These are phyloP conservation scores for Ophonus ardosiacus DNA, from an alignment of 2,888 invertebrate species.

Conservation along the genomic window DNA sequence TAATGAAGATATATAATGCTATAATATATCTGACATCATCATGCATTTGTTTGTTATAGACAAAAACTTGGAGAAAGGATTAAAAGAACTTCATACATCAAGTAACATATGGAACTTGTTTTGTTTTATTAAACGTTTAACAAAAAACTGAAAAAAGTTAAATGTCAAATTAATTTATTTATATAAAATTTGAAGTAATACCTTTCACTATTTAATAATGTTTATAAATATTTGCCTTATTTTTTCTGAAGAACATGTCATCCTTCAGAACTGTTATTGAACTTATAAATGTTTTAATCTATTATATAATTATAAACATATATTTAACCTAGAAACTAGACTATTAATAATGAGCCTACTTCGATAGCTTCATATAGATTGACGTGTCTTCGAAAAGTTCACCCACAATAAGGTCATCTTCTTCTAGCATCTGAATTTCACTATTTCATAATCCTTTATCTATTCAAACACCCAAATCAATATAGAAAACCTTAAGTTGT, in stretches of 20 bases:
- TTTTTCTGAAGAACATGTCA: not conserved
- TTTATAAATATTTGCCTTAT: slow-evolving; percentile 26
- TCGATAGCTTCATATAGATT: not conserved
- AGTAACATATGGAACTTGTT: not conserved
- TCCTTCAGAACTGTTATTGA: not conserved
- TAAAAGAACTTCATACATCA: no score
- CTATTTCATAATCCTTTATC: slow-evolving; percentile 25
- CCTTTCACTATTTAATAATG: slow-evolving; percentile 28
- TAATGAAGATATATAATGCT: no score
- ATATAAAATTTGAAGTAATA: slow-evolving; percentile 31
- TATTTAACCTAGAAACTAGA: not conserved
- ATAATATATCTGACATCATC: no score
- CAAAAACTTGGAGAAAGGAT: no score
- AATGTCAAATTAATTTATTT: slow-evolving; percentile 52
- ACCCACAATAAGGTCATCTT: slow-evolving; percentile 13
- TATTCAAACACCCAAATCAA: slow-evolving; percentile 20
- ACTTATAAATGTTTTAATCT: not conserved
- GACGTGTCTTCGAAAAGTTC: slow-evolving; percentile 31
- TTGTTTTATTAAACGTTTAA: not conserved
- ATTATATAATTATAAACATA: not conserved
- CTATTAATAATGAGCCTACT: not conserved
- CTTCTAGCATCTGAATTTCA: not conserved
- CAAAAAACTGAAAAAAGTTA: slow-evolving; percentile 10
- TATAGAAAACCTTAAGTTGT: slow-evolving; percentile 4
- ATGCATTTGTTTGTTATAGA: no score